These are phyloP conservation scores for Ivindomyrus marchei DNA, from an alignment of 2,113 vertebrate genomes.

Conservation along the genomic window DNA sequence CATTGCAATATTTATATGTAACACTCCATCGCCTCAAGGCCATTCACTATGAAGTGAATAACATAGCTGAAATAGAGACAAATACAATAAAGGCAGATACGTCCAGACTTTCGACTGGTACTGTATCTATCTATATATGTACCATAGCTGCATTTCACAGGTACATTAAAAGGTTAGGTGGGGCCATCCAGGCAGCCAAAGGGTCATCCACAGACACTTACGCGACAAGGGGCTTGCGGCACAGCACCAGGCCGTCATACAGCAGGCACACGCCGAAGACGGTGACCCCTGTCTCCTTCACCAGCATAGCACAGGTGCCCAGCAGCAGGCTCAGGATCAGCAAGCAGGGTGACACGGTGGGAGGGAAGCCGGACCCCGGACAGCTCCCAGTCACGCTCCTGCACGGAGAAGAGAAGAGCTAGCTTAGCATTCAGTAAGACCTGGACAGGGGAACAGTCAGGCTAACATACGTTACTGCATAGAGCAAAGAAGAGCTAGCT, in stretches of 20 bases:
- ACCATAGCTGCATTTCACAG: background rate
- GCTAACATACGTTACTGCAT: constrained; percentile 53
- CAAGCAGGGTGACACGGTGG: constrained; percentile 65
- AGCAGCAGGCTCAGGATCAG: constrained; percentile 76
- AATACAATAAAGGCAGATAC: background rate
- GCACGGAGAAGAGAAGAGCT: constrained; percentile 29
- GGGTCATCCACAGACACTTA: constrained; percentile 55
- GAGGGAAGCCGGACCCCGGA: constrained; percentile 61
- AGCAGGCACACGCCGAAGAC: constrained; percentile 89
- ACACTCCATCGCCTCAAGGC: background rate
- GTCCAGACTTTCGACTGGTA: background rate
- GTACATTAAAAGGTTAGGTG: background rate
- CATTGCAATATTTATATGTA: background rate
- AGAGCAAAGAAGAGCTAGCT: background rate
- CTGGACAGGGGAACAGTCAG: background rate
- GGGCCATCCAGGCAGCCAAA: background rate
- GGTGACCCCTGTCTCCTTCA: constrained; percentile 92
- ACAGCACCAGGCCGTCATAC: constrained; percentile 82
- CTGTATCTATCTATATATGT: background rate
- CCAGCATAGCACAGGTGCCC: constrained; percentile 93
- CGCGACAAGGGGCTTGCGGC: constrained; percentile 63
- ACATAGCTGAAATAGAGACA: background rate
- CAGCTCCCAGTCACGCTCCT: constrained; percentile 73
- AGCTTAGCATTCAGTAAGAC: background rate
- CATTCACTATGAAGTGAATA: background rate